Evolutionary conservation across 2,888 invertebrate species (phyloP).

Genomic region (Automeris io): DNA sequence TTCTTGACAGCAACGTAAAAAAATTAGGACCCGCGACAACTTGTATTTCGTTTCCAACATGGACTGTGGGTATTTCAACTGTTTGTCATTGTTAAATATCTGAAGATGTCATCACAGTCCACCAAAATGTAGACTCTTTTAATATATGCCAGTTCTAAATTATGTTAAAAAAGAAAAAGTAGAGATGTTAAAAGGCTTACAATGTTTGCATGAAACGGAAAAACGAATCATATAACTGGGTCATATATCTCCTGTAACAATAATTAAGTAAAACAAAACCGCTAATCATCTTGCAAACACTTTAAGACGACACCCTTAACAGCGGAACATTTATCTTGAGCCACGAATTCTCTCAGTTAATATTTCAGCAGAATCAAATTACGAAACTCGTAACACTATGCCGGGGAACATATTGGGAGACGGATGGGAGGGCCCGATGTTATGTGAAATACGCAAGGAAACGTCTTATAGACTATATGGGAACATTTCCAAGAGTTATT

Average conservation of each 20-base stretch:
- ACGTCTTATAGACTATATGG: constrained; percentile 50
- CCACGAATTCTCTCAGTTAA: constrained; percentile 57
- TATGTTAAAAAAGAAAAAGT: too few relatives aligned
- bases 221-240: too few relatives aligned
- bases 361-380: constrained; percentile 69
- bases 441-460: constrained; percentile 48
- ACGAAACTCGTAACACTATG: constrained; percentile 50
- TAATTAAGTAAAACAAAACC: constrained; percentile 8
- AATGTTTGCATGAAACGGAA: too few relatives aligned
- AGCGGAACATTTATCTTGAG: constrained; percentile 40
- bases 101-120: too few relatives aligned
- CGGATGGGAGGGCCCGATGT: constrained; percentile 39
- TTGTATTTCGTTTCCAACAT: too few relatives aligned
- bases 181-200: too few relatives aligned
- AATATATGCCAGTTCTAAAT: too few relatives aligned
- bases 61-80: too few relatives aligned
- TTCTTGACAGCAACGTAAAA: too few relatives aligned
- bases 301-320: constrained; percentile 17
- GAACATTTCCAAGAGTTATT: constrained; percentile 55
- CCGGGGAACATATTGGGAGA: constrained; percentile 52
- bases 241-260: background rate
- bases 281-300: constrained; percentile 8
- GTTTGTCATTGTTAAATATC: too few relatives aligned
- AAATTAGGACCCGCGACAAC: too few relatives aligned
- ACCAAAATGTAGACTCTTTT: too few relatives aligned